These are phyloP conservation scores for Zaprionus vittiger DNA, from an alignment of 1,140 invertebrate species.

Conservation along the genomic window DNA sequence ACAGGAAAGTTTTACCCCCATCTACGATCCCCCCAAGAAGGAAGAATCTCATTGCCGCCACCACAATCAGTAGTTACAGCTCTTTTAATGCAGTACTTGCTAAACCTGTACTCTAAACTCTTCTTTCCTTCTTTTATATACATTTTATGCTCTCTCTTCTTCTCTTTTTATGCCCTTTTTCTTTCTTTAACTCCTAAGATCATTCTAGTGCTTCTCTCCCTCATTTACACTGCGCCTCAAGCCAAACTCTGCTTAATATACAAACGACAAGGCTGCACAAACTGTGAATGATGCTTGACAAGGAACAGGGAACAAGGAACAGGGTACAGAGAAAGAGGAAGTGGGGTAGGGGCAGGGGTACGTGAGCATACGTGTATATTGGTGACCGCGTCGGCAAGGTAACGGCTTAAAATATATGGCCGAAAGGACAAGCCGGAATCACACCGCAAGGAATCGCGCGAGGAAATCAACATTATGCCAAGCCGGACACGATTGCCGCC, in stretches of 20 bases:
- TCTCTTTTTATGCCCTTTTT: not conserved
- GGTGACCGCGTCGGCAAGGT: slow-evolving; percentile 71
- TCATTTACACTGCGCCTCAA: not conserved
- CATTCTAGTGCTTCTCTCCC: too few species aligned
- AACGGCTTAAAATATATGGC: slow-evolving; percentile 80
- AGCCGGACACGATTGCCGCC: slow-evolving; percentile 49
- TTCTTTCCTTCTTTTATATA: too few species aligned
- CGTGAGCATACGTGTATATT: slow-evolving; percentile 59
- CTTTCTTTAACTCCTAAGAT: too few species aligned
- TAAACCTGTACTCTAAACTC: too few species aligned
- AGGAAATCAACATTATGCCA: slow-evolving; percentile 80
- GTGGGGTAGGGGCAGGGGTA: slow-evolving; percentile 14
- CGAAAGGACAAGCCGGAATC: slow-evolving; percentile 79
- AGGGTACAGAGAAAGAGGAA: not conserved
- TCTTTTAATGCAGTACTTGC: too few species aligned
- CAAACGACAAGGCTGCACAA: not conserved
- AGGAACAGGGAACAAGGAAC: not conserved
- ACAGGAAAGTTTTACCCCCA: too few species aligned
- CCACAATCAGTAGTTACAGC: too few species aligned
- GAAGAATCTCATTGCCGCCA: too few species aligned
- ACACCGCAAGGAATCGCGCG: slow-evolving; percentile 79
- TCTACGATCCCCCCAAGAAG: too few species aligned
- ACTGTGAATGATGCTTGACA: slow-evolving; percentile 46
- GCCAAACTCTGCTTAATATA: not conserved
- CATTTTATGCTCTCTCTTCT: too few species aligned